Conservation (phyloP, 2,113 vertebrate genomes). For the Hystrix cristata region DNA sequence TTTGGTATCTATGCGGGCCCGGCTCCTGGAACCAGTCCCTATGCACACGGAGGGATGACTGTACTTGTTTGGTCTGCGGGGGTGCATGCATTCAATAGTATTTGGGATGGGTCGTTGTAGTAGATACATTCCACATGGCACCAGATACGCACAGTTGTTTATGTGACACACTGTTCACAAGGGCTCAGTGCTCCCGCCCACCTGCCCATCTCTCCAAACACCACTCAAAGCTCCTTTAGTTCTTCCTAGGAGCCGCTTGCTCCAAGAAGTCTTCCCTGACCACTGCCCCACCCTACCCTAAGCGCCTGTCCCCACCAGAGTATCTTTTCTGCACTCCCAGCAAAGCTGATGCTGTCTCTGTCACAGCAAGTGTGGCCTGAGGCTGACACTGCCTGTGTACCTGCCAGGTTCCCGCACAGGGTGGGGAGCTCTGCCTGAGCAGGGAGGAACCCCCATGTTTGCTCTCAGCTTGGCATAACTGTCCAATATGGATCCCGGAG, state of each 20-base stretch:
- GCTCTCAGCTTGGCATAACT: background rate
- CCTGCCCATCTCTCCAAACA: background rate
- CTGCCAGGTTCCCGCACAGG: background rate
- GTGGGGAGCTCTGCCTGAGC: fast-evolving
- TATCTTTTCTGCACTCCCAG: background rate
- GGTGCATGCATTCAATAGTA: background rate
- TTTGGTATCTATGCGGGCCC: background rate
- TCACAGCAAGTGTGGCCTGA: background rate
- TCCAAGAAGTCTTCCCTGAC: background rate
- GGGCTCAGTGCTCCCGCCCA: background rate
- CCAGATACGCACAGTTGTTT: background rate
- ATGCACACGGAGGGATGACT: background rate
- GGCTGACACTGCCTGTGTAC: background rate
- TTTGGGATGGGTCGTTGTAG: background rate
- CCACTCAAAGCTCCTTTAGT: background rate
- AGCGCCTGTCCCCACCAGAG: background rate
- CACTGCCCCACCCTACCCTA: fast-evolving
- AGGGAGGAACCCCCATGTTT: fast-evolving
- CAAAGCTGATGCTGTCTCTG: background rate
- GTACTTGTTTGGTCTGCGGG: background rate
- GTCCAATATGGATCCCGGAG: background rate
- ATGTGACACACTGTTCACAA: background rate
- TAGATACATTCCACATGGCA: fast-evolving
- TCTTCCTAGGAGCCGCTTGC: background rate
- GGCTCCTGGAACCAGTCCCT: background rate